These are phyloP conservation scores for Andrena trimmerana DNA, from an alignment of 2,888 invertebrate genomes.

Conservation along the genomic window DNA sequence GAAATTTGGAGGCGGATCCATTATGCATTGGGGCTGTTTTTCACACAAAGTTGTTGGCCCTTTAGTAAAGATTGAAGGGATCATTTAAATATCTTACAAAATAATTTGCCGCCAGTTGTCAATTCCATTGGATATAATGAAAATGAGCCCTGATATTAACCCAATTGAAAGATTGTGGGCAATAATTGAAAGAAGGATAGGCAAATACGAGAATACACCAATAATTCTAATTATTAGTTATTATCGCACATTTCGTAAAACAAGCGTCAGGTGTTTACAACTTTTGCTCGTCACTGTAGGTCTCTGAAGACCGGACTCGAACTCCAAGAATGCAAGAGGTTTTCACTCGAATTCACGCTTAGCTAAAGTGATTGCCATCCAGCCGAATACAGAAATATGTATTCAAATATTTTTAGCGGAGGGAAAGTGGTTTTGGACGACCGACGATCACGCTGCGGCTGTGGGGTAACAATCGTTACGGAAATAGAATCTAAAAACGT, in stretches of 20 bases:
- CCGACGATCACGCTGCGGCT: not conserved
- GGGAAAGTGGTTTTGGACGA: not conserved
- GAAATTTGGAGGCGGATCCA: not conserved
- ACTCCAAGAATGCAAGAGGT: too few relatives aligned
- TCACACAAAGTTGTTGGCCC: not conserved
- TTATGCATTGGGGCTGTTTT: too few relatives aligned
- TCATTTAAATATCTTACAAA: conserved; percentile 7
- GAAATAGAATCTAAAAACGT: not conserved
- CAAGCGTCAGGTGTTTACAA: too few relatives aligned
- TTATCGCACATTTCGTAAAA: too few relatives aligned
- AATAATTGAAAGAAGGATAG: not conserved
- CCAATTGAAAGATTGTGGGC: not conserved
- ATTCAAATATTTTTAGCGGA: not conserved
- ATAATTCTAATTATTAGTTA: too few relatives aligned
- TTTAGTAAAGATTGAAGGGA: not conserved
- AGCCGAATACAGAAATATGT: too few relatives aligned
- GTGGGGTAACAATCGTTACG: not conserved
- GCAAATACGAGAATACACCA: too few relatives aligned
- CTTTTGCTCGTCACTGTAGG: too few relatives aligned
- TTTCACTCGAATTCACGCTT: too few relatives aligned
- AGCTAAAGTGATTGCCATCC: too few relatives aligned
- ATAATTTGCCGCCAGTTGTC: not conserved
- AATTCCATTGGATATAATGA: not conserved
- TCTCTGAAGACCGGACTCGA: too few relatives aligned
- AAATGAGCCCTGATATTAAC: not conserved